Evolutionary conservation across 2,113 vertebrate species (phyloP).

Genomic region (Chiloscyllium plagiosum): DNA sequence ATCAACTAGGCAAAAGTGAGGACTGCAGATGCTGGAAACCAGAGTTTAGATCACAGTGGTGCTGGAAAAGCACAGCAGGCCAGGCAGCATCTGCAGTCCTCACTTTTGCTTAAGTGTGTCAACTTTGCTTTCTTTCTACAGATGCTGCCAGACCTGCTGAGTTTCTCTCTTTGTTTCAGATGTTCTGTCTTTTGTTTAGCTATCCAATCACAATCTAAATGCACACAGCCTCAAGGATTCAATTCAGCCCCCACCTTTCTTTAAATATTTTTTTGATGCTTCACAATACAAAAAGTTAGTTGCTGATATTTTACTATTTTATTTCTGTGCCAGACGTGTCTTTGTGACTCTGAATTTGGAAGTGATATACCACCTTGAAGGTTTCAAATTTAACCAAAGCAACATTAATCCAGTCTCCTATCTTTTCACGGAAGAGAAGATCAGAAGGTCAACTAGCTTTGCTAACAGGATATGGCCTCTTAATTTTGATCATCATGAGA

Average conservation of each 20-base stretch:
- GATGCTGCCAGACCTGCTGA: too few species aligned
- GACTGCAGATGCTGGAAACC: too few species aligned
- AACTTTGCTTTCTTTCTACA: too few species aligned
- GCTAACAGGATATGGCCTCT: background rate
- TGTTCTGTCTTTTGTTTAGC: too few species aligned
- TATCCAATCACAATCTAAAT: too few species aligned
- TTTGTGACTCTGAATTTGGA: background rate
- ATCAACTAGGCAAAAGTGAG: too few species aligned
- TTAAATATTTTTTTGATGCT: background rate
- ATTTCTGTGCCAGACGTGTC: background rate
- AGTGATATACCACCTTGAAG: background rate
- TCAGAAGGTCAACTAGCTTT: background rate
- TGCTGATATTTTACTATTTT: background rate
- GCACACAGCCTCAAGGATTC: background rate
- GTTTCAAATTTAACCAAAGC: background rate
- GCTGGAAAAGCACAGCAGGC: too few species aligned
- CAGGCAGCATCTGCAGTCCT: too few species aligned
- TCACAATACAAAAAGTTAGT: background rate
- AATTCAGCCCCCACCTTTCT: background rate
- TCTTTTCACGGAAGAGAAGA: background rate
- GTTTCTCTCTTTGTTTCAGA: too few species aligned
- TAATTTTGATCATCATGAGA: background rate
- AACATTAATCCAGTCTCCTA: background rate
- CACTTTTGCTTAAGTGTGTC: too few species aligned
- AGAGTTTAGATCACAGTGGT: too few species aligned